A percentile compares a stretch with the other conserved stretches of the same genome.
phyloP scores from a whole-genome alignment of 1,140 invertebrate genomes.

The Pissodes strobi region DNA sequence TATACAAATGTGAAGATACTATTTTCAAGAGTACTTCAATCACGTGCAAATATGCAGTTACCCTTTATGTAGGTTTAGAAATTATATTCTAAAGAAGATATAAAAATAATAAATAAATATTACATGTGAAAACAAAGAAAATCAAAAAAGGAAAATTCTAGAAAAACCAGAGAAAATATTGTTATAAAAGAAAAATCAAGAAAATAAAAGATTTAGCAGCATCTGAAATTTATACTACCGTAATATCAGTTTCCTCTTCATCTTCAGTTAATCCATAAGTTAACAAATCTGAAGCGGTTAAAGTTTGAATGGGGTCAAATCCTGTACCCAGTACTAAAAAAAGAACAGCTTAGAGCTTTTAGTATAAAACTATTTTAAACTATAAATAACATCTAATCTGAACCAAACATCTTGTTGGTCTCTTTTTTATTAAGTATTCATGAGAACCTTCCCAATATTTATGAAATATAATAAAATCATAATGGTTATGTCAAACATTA shows the following conservation, averaged over 20 bases:
- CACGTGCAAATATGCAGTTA: too few species aligned
- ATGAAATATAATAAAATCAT: not conserved
- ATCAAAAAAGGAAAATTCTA: too few species aligned
- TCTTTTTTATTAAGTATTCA: not conserved
- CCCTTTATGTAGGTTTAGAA: too few species aligned
- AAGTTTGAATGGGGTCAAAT: slow-evolving; percentile 20
- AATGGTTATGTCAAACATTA: not conserved
- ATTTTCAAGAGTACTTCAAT: too few species aligned
- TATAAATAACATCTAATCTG: too few species aligned
- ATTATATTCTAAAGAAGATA: too few species aligned
- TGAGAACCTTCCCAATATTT: not conserved
- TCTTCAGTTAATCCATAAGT: slow-evolving; percentile 28
- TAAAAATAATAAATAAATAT: too few species aligned
- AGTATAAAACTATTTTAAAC: too few species aligned
- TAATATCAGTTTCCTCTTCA: slow-evolving; percentile 34
- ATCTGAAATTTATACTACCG: slow-evolving; percentile 25
- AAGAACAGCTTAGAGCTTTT: not conserved
- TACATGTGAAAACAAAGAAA: too few species aligned
- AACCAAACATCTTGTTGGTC: too few species aligned
- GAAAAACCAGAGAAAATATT: not conserved
- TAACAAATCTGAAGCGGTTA: slow-evolving; percentile 30
- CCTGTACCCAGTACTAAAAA: slow-evolving; percentile 25
- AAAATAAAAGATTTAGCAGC: not conserved
- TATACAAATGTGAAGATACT: too few species aligned
- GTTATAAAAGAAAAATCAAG: not conserved